Percentiles rank a stretch among this genome's conserved stretches.
These are phyloP conservation scores for Agrotis clavis DNA, from an alignment of 2,888 invertebrate genomes.

Conservation along the genomic window DNA sequence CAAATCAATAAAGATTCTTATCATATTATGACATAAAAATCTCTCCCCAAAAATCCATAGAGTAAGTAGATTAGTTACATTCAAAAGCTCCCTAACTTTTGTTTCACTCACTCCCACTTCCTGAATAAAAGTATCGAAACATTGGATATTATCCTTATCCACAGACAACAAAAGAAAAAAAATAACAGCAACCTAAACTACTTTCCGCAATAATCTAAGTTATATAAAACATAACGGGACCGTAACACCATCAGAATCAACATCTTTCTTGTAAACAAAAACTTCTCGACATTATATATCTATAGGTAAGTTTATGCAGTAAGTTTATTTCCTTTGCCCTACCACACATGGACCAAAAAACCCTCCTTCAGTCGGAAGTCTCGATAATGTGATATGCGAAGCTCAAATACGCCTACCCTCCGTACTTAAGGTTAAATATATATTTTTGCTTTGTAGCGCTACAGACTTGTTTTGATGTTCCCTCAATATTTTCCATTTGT, in stretches of 20 bases:
- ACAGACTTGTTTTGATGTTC: slow-evolving; percentile 60
- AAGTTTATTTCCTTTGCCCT: slow-evolving; percentile 59
- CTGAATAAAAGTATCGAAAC: slow-evolving; percentile 23
- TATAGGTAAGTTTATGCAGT: slow-evolving; percentile 61
- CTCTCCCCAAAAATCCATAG: not conserved
- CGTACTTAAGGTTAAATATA: slow-evolving; percentile 62
- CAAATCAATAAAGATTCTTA: no score
- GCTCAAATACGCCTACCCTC: slow-evolving; percentile 64
- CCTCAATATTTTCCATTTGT: slow-evolving; percentile 51
- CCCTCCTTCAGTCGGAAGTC: slow-evolving; percentile 63
- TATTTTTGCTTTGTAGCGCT: slow-evolving; percentile 58
- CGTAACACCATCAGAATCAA: slow-evolving; percentile 53
- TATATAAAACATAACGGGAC: slow-evolving; percentile 49
- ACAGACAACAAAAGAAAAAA: slow-evolving; percentile 37
- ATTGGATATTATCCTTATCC: slow-evolving; percentile 28
- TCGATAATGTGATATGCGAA: slow-evolving; percentile 75
- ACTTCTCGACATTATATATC: slow-evolving; percentile 63
- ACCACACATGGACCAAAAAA: slow-evolving; percentile 56
- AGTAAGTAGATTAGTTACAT: not conserved
- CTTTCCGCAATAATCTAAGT: slow-evolving; percentile 43
- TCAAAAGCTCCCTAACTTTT: slow-evolving; percentile 3
- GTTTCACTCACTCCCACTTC: slow-evolving; percentile 5
- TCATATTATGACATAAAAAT: no score
- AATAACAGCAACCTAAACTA: slow-evolving; percentile 41
- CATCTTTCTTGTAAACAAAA: slow-evolving; percentile 63